Conservation (phyloP, 2,113 vertebrate species). For the Cyanoderma ruficeps region DNA sequence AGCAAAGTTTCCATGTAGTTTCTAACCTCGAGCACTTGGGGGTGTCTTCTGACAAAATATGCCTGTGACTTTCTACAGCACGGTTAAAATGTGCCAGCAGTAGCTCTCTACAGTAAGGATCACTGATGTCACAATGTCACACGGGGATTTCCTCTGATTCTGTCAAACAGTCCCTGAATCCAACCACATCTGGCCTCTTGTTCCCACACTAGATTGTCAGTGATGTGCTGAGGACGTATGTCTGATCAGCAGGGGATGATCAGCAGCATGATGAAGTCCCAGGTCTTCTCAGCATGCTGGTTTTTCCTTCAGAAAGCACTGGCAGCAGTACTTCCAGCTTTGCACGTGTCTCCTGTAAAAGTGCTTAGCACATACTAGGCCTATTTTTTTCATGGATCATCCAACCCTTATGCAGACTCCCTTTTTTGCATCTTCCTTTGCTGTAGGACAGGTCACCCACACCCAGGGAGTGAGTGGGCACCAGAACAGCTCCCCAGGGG, state of each 20-base stretch:
- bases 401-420: fast-evolving
- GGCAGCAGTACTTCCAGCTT: background rate
- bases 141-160: background rate
- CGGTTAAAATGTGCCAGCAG: fast-evolving
- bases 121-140: fast-evolving
- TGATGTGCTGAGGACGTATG: background rate
- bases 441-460: background rate
- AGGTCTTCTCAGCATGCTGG: background rate
- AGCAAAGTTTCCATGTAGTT: background rate
- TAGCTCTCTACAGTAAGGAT: background rate
- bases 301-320: background rate
- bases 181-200: background rate
- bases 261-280: no score
- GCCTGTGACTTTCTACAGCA: fast-evolving
- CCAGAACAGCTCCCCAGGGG: background rate
- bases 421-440: background rate
- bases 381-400: background rate
- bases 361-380: background rate
- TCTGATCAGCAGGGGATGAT: background rate
- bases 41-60: background rate
- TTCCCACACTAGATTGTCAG: background rate
- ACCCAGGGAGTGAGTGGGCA: fast-evolving
- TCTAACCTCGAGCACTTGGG: background rate
- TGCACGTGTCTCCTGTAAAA: background rate
- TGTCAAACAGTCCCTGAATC: background rate